Base-by-base conservation (phyloP, 2,797 vertebrate species). In the Microchirus variegatus region DNA sequence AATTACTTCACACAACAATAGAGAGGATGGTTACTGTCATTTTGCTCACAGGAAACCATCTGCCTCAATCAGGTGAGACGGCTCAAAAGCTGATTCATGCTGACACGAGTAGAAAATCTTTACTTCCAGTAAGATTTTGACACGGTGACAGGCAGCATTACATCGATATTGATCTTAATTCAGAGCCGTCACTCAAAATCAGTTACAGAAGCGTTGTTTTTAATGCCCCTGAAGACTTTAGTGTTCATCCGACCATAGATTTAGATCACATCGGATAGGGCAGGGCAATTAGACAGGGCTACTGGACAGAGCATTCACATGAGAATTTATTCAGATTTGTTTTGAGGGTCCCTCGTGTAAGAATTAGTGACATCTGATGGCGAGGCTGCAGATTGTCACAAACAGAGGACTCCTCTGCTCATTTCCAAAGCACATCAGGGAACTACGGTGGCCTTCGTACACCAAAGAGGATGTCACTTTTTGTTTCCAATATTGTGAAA, bases 141-240 rank as follows among this genome's bases (percentile, higher is more conserved):
- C n/a, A 1, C 48, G 41, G 68, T 26, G 84, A 73, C 55, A 67
- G 48, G 72, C 45, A 40, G 56, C 59, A 82, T 87, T 85, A 85
- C 53, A 38, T 14, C 73, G 89, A 89, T 90, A 87, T 31, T 0
- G 48, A 89, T 89, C 87, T 77, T 66, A 70, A 89, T 81, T 80
- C 66, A 70, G 52, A n/a, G 22, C 80, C 74, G 86, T 82, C 82
- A 77, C 78, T 89, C 82, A 80, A 62, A 80, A 67, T 67, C 56
- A 42, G 66, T 58, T 60, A 59, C 31, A 12, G 50, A 31, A 15
- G 42, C 51, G 13, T 56, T 66, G 5, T 31, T 31, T 73, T 67
- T 48, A 53, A 73, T 45, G 60, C 67, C 38, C n/a, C 53, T 14
- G 10, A 41, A 60, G 60, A 51, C 58, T 59, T 82, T 84, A 88